These are phyloP conservation scores for Rostratula benghalensis DNA, from an alignment of 2,113 vertebrate species.

Conservation along the genomic window DNA sequence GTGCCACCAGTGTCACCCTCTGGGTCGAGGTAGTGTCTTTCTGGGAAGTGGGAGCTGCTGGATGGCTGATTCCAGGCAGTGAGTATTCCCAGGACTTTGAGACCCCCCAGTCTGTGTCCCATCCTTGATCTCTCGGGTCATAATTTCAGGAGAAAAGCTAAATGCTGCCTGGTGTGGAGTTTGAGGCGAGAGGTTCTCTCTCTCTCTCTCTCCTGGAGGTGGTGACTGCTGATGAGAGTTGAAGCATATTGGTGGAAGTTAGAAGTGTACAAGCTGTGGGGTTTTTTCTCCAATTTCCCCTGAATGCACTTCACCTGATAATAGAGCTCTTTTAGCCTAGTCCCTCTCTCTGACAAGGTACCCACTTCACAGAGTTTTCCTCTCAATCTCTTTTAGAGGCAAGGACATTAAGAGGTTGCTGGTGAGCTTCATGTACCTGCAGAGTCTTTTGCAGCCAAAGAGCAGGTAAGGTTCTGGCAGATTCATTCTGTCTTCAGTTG, in stretches of 20 bases:
- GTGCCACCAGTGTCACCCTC: not conserved
- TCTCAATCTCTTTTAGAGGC: slow-evolving; percentile 75
- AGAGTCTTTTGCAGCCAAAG: slow-evolving; percentile 94
- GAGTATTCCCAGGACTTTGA: not conserved
- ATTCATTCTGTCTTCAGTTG: rapidly evolving
- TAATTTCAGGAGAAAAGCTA: not conserved
- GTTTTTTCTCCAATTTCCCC: not conserved
- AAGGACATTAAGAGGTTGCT: slow-evolving; percentile 95
- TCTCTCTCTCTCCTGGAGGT: not conserved
- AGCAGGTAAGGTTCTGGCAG: slow-evolving; percentile 82
- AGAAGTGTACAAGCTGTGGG: not conserved
- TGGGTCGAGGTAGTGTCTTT: not conserved
- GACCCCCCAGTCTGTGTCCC: no score
- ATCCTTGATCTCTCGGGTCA: not conserved
- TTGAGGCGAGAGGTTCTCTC: not conserved
- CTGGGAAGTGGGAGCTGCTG: not conserved
- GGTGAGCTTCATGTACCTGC: slow-evolving; percentile 98
- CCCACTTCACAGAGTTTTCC: not conserved
- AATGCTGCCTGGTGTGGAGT: not conserved
- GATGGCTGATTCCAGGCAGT: rapidly evolving
- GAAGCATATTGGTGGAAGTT: not conserved
- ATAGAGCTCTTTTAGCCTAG: not conserved
- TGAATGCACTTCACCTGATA: not conserved
- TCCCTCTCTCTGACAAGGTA: rapidly evolving
- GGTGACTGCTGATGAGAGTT: not conserved